Percentiles rank a stretch among this genome's conserved stretches.
Evolutionary conservation across 2,113 vertebrate genomes (phyloP).

Genomic region (Heteronetta atricapilla): DNA sequence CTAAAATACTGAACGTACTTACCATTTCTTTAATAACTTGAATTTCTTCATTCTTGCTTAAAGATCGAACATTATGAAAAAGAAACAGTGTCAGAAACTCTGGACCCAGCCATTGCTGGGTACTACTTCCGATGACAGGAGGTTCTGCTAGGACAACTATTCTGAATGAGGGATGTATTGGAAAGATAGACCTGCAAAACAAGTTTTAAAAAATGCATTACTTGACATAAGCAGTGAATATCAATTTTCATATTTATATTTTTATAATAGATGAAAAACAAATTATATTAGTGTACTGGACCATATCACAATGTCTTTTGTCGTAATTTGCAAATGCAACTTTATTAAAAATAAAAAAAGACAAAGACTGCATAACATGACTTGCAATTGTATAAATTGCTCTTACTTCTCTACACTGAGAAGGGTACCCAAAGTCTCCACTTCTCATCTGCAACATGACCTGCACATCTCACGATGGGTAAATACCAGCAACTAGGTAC

Average conservation of each 20-base stretch:
- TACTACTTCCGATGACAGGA: constrained; percentile 82
- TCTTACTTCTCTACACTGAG: neutral
- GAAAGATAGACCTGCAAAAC: constrained; percentile 84
- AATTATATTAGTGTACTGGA: neutral
- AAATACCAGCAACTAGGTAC: neutral
- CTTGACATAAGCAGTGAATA: neutral
- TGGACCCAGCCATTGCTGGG: constrained; percentile 92
- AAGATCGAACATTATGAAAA: constrained; percentile 86
- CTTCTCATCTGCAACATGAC: neutral
- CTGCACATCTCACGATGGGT: neutral
- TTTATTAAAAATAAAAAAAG: neutral
- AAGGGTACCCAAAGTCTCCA: neutral
- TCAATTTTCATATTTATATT: neutral
- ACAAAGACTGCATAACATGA: neutral
- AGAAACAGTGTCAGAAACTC: constrained; percentile 96
- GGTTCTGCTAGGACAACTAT: constrained; percentile 94
- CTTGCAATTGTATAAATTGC: neutral
- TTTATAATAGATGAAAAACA: neutral
- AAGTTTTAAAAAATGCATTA: neutral
- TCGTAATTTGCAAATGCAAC: neutral
- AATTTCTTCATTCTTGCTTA: constrained; percentile 87
- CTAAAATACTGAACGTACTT: constrained; percentile 43
- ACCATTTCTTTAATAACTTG: constrained; percentile 88
- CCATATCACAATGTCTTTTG: neutral
- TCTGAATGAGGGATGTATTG: constrained; percentile 92